Evolutionary conservation across 2,113 vertebrate genomes (phyloP).

Genomic region (Genyomyrus donnyi): DNA sequence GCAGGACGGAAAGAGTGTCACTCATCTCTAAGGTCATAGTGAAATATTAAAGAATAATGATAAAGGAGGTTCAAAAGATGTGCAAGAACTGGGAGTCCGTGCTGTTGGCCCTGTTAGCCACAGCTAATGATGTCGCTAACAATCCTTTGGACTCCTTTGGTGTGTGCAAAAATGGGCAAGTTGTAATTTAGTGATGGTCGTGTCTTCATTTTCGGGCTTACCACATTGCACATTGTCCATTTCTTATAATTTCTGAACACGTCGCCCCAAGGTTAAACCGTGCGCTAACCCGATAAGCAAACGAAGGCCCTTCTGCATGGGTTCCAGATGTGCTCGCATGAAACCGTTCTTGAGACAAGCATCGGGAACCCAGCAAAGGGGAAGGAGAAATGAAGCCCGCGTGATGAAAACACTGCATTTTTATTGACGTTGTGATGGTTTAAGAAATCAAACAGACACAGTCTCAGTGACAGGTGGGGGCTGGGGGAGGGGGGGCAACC

Average conservation of each 20-base stretch:
- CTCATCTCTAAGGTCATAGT: background rate
- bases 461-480: conserved; percentile 43
- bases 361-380: background rate
- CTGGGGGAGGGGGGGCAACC: conserved; percentile 23
- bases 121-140: background rate
- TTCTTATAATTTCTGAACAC: background rate
- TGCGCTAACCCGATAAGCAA: background rate
- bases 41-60: background rate
- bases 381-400: conserved; percentile 27
- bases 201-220: background rate
- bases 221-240: background rate
- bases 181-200: background rate
- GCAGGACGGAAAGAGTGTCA: background rate
- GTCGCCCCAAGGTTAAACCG: background rate
- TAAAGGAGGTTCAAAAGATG: conserved; percentile 41
- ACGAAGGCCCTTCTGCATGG: background rate
- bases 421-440: conserved; percentile 57
- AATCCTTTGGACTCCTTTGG: background rate
- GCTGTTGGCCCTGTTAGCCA: background rate
- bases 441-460: conserved; percentile 54
- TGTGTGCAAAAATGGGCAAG: background rate
- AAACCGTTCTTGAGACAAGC: background rate
- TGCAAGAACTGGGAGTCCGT: background rate
- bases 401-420: conserved; percentile 51
- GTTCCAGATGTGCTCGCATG: background rate